Base-by-base conservation (phyloP, 1,140 invertebrate genomes). In the Andrena cerasifolii region DNA sequence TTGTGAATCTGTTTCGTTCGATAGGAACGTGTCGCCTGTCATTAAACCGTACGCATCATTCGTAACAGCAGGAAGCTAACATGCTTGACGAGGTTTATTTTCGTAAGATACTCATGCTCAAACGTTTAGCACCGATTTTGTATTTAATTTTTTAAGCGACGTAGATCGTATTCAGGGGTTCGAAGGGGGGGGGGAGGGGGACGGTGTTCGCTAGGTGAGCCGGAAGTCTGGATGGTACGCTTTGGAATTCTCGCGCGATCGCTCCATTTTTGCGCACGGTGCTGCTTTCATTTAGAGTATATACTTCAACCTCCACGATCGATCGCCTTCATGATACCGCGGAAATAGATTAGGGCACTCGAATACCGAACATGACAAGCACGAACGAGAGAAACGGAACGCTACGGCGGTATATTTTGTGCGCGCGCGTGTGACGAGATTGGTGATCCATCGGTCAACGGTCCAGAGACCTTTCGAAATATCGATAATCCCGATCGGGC, bases 81-180 rank as follows among this genome's bases (percentile, higher is more conserved):
- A 66, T 79, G 67, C 56, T 70, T 31, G 67, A 36, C 28, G 47
- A 77, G 45, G 63, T 75, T 85, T 85, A 85, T 85, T 85, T 85
- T 84, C 83, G 68, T 78, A 84, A 51, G 40, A 78, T 24, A 53
- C 33, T 78, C 26, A 77, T 80, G 73, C 59, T 84, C 79, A 66
- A 78, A 84, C 33, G 28, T 65, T 73, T 73, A 67, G 61, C 40
- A 68, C 63, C 63, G 80, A 24, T 84, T 85, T 85, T 84, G 43
- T 85, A 85, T 85, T 85, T 85, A 65, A 85, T 73, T 85, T 73
- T 53, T 84, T 80, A 70, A 63, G 53, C 66, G 53, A 73, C 45
- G 28, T 73, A 83, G 58, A 73, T 47, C 18, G 18, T 49, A 59
- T n/a, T 0, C n/a, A n/a, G n/a, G n/a, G n/a, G n/a, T n/a, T n/a